A percentile compares a stretch with the other conserved stretches of the same genome.
Evolutionary conservation across 2,113 vertebrate species (phyloP).

Genomic region (Thryonomys swinderianus): DNA sequence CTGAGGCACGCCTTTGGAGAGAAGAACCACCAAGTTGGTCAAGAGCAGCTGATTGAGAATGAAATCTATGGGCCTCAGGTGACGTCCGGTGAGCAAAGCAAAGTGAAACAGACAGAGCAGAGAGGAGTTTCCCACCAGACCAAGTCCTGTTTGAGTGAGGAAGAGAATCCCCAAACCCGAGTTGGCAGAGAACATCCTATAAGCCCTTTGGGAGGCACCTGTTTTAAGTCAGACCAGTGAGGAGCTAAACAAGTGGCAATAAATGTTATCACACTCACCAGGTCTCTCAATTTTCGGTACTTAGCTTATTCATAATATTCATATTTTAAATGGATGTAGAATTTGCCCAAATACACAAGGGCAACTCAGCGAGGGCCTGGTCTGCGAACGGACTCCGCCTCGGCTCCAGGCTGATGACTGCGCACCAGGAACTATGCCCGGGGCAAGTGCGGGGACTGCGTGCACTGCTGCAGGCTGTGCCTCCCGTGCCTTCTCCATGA

Average conservation of each 20-base stretch:
- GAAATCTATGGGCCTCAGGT: not conserved
- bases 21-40: not conserved
- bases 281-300: not conserved
- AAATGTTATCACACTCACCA: not conserved
- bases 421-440: no score
- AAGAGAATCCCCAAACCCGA: not conserved
- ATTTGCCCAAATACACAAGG: not conserved
- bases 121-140: not conserved
- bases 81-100: not conserved
- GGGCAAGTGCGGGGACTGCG: not conserved
- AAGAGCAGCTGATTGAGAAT: not conserved
- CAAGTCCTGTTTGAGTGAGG: not conserved
- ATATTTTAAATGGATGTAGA: not conserved
- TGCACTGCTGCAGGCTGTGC: not conserved
- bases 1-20: not conserved
- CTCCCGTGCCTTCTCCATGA: not conserved
- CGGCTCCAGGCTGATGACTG: not conserved
- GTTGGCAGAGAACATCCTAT: not conserved
- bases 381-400: fast-evolving
- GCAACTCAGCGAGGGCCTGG: not conserved
- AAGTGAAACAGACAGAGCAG: not conserved
- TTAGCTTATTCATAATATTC: not conserved
- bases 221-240: not conserved
- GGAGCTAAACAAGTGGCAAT: not conserved
- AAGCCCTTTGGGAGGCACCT: no score